A percentile compares a stretch with the other conserved stretches of the same genome.
Conservation (phyloP, 2,888 invertebrate species). For the Clitarchus hookeri region DNA sequence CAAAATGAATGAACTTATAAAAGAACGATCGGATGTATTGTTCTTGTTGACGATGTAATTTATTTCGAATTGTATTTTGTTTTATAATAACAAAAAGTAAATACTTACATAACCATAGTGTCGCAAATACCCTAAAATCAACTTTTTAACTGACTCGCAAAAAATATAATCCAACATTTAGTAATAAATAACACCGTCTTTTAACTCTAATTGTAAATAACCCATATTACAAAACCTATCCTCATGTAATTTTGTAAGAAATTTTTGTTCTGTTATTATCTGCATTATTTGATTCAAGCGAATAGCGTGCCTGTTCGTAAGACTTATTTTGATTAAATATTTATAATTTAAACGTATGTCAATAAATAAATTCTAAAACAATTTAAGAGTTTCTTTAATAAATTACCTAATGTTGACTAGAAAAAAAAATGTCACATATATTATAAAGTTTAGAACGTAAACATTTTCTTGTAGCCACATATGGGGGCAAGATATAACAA, state of each 20-base stretch:
- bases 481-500: too few species aligned
- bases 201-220: not conserved
- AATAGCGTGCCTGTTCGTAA: not conserved
- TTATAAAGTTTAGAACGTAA: too few species aligned
- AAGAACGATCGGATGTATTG: not conserved
- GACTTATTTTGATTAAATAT: not conserved
- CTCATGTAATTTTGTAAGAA: not conserved
- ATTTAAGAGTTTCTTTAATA: not conserved
- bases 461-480: too few species aligned
- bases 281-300: not conserved
- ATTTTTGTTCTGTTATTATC: not conserved
- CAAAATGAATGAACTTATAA: not conserved
- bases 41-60: not conserved
- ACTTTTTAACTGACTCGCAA: not conserved
- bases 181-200: not conserved
- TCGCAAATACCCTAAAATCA: not conserved
- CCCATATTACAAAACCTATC: not conserved
- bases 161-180: not conserved
- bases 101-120: not conserved
- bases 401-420: not conserved
- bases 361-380: not conserved
- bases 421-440: too few species aligned
- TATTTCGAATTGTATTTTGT: too few species aligned
- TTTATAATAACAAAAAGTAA: not conserved
- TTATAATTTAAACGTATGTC: slow-evolving; percentile 9